These are phyloP conservation scores for Agapornis roseicollis DNA, from an alignment of 2,113 vertebrate genomes.

Conservation along the genomic window DNA sequence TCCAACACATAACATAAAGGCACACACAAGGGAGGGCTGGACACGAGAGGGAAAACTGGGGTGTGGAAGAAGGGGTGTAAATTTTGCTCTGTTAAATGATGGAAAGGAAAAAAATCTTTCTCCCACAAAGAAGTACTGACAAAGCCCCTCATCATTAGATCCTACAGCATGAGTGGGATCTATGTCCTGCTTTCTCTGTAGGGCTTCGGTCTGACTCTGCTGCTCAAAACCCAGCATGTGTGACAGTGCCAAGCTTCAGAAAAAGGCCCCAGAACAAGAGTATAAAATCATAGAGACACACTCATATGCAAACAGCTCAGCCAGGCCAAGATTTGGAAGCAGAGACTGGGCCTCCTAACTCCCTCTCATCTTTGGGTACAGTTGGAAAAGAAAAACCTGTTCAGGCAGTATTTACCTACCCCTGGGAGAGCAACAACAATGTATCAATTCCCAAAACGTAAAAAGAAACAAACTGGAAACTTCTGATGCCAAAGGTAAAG, in stretches of 20 bases:
- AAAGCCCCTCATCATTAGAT: background rate
- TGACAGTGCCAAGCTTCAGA: background rate
- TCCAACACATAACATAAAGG: background rate
- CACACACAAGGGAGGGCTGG: background rate
- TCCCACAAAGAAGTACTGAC: background rate
- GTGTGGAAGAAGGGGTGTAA: background rate
- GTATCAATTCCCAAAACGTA: background rate
- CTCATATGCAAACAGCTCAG: background rate
- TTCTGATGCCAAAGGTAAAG: background rate
- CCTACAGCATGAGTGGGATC: background rate
- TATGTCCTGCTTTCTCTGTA: background rate
- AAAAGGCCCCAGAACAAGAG: background rate
- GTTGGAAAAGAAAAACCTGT: background rate
- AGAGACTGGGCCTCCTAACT: background rate
- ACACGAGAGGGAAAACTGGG: background rate
- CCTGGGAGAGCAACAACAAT: background rate
- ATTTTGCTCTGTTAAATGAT: background rate
- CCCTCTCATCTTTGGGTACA: background rate
- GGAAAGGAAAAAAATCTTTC: background rate
- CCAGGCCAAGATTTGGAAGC: background rate
- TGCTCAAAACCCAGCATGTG: background rate
- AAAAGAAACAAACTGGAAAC: background rate
- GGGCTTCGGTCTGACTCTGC: background rate
- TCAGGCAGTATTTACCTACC: background rate
- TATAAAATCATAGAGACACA: background rate